These are phyloP conservation scores for Empidonax alnorum DNA, from an alignment of 2,113 vertebrate genomes.

Conservation along the genomic window DNA sequence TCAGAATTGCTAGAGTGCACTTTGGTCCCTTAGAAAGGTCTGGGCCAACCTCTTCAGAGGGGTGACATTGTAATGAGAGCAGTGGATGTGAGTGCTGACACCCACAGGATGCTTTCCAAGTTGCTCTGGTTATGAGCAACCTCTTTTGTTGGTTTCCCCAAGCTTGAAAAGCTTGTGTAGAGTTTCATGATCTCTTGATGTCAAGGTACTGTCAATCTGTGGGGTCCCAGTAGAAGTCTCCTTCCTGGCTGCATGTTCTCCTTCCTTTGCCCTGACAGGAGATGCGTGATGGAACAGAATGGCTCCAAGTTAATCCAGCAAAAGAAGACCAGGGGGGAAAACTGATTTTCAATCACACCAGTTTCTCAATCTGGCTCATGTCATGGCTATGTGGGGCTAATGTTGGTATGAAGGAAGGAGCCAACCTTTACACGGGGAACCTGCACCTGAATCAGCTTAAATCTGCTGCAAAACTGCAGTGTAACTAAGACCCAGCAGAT, in stretches of 20 bases:
- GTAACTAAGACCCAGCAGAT: slow-evolving; percentile 7
- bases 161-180: background rate
- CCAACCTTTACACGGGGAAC: fast-evolving
- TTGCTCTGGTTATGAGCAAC: background rate
- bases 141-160: background rate
- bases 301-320: background rate
- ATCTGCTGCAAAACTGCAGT: background rate
- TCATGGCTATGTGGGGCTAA: background rate
- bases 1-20: background rate
- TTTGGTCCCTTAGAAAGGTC: background rate
- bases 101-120: background rate
- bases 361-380: background rate
- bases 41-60: background rate
- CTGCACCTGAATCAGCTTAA: background rate
- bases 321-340: background rate
- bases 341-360: background rate
- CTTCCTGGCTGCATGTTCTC: background rate
- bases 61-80: fast-evolving
- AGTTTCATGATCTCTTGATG: background rate
- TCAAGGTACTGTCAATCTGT: background rate
- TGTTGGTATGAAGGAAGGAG: background rate
- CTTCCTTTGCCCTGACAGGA: background rate
- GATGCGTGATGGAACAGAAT: background rate
- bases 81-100: background rate
- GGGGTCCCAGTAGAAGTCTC: background rate